Percentiles rank a stretch among this genome's conserved stretches.
These are phyloP conservation scores for Temnothorax nylanderi DNA, from an alignment of 1,140 invertebrate species.

Conservation along the genomic window DNA sequence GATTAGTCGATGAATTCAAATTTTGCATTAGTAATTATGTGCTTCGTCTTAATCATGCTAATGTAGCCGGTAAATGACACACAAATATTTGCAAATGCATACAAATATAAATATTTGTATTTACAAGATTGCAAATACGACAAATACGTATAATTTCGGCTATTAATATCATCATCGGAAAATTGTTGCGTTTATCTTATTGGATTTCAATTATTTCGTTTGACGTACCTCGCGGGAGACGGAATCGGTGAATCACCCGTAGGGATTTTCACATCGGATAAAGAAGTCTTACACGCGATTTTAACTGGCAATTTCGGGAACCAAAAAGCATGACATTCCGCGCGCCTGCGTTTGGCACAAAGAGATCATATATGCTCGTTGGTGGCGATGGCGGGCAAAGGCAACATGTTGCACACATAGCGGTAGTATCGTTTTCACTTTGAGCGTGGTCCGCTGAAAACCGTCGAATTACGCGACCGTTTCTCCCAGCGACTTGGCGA, in stretches of 20 bases:
- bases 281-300: not conserved
- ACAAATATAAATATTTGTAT: slow-evolving; percentile 17
- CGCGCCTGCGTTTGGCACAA: not conserved
- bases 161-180: not conserved
- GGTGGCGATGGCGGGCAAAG: not conserved
- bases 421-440: slow-evolving; percentile 41
- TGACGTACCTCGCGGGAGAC: not conserved
- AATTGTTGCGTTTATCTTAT: not conserved
- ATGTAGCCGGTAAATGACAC: not conserved
- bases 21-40: slow-evolving; percentile 31
- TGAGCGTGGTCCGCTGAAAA: slow-evolving; percentile 34
- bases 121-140: not conserved
- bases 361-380: not conserved
- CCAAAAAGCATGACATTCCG: not conserved
- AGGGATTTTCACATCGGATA: not conserved
- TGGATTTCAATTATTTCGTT: not conserved
- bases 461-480: slow-evolving; percentile 46
- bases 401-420: slow-evolving; percentile 49
- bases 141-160: not conserved
- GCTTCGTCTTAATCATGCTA: slow-evolving; percentile 11
- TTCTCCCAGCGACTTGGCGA: slow-evolving; percentile 16
- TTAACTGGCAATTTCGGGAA: slow-evolving; percentile 12
- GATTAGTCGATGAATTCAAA: slow-evolving; percentile 18
- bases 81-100: not conserved
- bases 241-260: not conserved